These are phyloP conservation scores for Pelobates fuscus DNA, from an alignment of 2,113 vertebrate genomes.

Conservation along the genomic window DNA sequence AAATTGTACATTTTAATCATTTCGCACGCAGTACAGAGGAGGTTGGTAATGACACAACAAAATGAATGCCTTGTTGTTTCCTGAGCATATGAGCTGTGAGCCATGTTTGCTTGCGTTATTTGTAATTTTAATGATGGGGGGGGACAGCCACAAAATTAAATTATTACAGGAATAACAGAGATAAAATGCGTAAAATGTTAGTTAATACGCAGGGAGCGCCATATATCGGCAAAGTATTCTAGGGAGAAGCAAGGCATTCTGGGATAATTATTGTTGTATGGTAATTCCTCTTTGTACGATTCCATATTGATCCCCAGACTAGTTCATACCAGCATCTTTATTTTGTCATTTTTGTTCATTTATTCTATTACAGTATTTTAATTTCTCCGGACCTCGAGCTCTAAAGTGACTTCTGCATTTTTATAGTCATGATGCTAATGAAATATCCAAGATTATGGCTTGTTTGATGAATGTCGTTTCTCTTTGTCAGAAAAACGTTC, in stretches of 20 bases:
- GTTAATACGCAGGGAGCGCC: background rate
- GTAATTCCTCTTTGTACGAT: background rate
- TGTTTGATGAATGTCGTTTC: constrained; percentile 21
- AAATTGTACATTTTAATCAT: constrained; percentile 4
- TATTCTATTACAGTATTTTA: constrained; percentile 3
- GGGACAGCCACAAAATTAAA: background rate
- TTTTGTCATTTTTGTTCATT: background rate
- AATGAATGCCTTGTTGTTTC: background rate
- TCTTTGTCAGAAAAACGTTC: constrained; percentile 18
- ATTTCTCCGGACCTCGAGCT: background rate
- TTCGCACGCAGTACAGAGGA: background rate
- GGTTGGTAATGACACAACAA: background rate
- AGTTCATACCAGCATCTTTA: background rate
- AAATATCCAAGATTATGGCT: background rate
- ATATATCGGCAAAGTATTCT: too few relatives aligned
- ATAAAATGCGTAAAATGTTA: background rate
- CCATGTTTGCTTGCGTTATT: background rate
- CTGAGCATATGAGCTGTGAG: background rate
- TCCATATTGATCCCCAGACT: background rate
- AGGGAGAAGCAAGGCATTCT: too few relatives aligned
- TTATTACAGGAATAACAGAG: constrained; percentile 1
- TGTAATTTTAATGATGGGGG: constrained; percentile 15
- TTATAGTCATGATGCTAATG: constrained; percentile 4
- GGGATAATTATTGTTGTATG: background rate
- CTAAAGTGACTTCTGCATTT: background rate